These are phyloP conservation scores for Artemisiospiza belli DNA, from an alignment of 2,113 vertebrate genomes.

Conservation along the genomic window DNA sequence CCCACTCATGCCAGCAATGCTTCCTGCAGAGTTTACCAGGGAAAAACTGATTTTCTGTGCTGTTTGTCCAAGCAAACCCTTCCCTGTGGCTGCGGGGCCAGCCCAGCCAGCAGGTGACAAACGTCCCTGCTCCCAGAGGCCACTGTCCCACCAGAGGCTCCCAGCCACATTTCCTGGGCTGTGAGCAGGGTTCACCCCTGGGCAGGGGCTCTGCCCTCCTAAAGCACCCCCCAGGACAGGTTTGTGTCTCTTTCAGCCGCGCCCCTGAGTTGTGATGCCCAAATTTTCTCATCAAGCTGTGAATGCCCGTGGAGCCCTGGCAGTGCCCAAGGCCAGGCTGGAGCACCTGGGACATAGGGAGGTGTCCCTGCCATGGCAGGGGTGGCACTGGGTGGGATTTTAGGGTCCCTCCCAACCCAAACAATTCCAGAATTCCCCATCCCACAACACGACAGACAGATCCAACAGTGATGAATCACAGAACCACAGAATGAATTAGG, in stretches of 20 bases:
- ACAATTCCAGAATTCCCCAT: too few species aligned
- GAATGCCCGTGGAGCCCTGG: neutral
- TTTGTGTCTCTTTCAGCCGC: neutral
- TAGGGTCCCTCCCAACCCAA: neutral
- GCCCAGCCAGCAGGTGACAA: neutral
- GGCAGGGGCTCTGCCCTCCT: neutral
- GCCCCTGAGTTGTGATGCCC: neutral
- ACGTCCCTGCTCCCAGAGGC: neutral
- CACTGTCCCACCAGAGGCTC: neutral
- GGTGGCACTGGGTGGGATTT: neutral
- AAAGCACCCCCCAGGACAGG: too few species aligned
- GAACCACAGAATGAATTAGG: too few species aligned
- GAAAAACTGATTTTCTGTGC: neutral
- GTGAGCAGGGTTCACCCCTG: neutral
- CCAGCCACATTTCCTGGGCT: accelerated
- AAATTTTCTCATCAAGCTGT: neutral
- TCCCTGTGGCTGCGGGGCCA: accelerated
- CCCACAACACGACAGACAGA: too few species aligned
- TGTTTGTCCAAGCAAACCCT: neutral
- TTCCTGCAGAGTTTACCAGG: neutral
- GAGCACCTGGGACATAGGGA: neutral
- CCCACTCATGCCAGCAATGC: neutral
- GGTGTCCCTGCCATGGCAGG: neutral
- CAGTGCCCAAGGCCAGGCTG: neutral
- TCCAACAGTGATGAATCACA: too few species aligned